phyloP scores from a whole-genome alignment of 2,888 invertebrate species.

The Ormyrus thymus region DNA sequence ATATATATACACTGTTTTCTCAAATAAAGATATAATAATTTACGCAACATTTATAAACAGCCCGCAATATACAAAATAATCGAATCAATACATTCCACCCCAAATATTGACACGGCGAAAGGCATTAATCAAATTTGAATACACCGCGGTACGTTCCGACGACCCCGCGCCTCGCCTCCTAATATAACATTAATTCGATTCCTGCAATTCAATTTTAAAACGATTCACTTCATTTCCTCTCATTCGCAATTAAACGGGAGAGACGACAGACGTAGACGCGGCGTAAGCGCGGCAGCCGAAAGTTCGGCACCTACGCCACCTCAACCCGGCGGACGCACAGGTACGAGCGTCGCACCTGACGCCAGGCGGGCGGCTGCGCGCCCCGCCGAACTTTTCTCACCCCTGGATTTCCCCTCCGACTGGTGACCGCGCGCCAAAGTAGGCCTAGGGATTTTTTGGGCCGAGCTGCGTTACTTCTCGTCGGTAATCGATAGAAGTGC shows the following conservation, averaged over 20 bases:
- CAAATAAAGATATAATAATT: no score
- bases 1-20: no score
- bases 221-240: no score
- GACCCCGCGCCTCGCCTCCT: no score
- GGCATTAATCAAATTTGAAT: no score
- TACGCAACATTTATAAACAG: no score
- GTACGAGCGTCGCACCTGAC: slow-evolving; percentile 65
- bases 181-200: no score
- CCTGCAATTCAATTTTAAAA: no score
- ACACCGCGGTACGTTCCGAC: no score
- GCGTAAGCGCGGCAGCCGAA: not conserved
- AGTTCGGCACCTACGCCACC: slow-evolving; percentile 55
- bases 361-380: slow-evolving; percentile 58
- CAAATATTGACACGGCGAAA: no score
- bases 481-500: slow-evolving; percentile 25
- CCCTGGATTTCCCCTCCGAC: not conserved
- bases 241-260: not conserved
- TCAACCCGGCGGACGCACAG: slow-evolving; percentile 61
- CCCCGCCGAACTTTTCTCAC: not conserved
- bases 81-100: no score
- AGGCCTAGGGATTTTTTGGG: slow-evolving; percentile 43
- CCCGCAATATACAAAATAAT: no score
- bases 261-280: not conserved
- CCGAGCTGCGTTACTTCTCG: not conserved
- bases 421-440: not conserved